Base-by-base conservation (phyloP, 2,888 invertebrate genomes). In the Biston stratarius region DNA sequence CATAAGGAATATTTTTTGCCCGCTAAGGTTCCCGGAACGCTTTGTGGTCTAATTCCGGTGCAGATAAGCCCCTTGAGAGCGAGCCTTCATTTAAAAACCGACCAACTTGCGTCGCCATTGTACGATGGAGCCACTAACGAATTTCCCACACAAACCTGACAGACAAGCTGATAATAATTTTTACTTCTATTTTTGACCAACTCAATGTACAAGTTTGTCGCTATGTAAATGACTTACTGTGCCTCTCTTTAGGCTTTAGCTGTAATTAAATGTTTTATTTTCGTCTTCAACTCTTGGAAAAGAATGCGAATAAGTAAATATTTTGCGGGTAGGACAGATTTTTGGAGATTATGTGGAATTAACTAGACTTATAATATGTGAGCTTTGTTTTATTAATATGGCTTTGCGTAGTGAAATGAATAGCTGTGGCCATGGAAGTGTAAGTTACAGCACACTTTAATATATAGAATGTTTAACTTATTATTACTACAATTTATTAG, bases 21-120 rank as follows among this genome's bases (percentile, higher is more conserved):
- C 36, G 49, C 70, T 74, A 71, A 74, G 70, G 64, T 63, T 75
- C 67, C 75, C 72, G 74, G 55, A 33, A 11, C 71, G 60, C 68
- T 75, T 79, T 79, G 78, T 72, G 67, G 61, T 69, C 64, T 57
- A 40, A 72, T 78, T 74, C 78, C 74, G 74, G 38, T 42, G 48
- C 57, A 78, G 67, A 75, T 77, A 75, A 75, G 79, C 67, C 72
- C 56, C 72, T 66, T 71, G 76, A 64, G 69, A 69, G 57, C 24
- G 58, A 58, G 64, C 52, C 68, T 64, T 63, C 47, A 67, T 72
- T 74, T 71, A 38, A 38, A 11, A 14, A 53, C 53, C 53, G 10
- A 38, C 53, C 14, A 53, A 14, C 14, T 10, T 40, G 15, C 38
- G 14, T 5, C 11, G 6, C 6, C 14, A 10, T 7, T 1, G 15